Base-by-base conservation (phyloP, 1,140 invertebrate genomes). In the Drosophila pruinosa region DNA sequence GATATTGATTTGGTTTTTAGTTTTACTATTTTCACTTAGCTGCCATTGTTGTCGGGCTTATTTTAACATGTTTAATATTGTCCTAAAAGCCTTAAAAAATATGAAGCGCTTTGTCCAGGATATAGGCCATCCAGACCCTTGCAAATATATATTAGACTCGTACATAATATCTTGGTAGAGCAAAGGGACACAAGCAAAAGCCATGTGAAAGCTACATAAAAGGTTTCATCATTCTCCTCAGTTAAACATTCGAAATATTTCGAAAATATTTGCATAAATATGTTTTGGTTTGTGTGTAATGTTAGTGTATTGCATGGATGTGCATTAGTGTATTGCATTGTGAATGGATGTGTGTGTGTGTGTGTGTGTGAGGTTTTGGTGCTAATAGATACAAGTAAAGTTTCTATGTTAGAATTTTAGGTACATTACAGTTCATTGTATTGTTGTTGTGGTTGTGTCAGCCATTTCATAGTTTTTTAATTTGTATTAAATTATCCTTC, bases 111-210 rank as follows among this genome's bases (percentile, higher is more conserved):
- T 19, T 57, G 50, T 45, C 50, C 21, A 47, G 43, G 45, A 15
- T 22, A 14, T 6, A 48, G 47, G 15, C 6, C 38, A 12, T 15
- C 38, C 24, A 64, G 48, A 70, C 34, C 48, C 26, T 8, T 26
- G 34, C 59, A 54, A 56, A 72, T 70, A 34, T 72, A 65, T 56
- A 59, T 43, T 65, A 71, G 34, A 67, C 68, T 70, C 62, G 59
- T 56, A 76, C 78, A 76, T 68, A 81, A 72, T 72, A 62, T 72
- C 17, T 79, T 31, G 72, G 56, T 82, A 63, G 72, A 83, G 81
- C 80, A 83, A 85, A 85, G 75, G 75, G 85, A 82, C 79, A 79
- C 75, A 86, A 86, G 81, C 81, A 81, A 86, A 80, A 77, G 81
- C 80, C 68, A 83, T 76, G 68, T 68, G 53, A 76, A 64, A 78